Base-by-base conservation (phyloP, 37 sponge, comb jelly and placozoan genomes). In the Spongilla lacustris region DNA sequence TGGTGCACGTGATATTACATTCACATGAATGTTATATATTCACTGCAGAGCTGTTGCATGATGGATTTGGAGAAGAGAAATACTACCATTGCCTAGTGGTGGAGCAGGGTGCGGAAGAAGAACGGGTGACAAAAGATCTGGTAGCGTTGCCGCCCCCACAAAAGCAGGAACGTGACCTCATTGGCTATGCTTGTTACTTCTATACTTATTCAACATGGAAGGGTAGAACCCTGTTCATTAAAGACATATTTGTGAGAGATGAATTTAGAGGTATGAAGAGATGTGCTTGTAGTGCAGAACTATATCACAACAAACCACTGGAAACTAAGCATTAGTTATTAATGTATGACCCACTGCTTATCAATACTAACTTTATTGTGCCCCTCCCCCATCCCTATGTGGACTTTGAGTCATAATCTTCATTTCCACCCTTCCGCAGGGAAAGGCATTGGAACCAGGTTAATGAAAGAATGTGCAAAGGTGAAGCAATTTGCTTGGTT, bases 161-260 rank as follows among this genome's bases (percentile, higher is more conserved):
- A 13, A 66, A 41, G 6, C 41, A 9, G 41, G 41, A 81, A 68
- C 67, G 36, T 0, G 17, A 46, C 0, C 30, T 81, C 10, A 67
- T 85, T 23, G 87, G 87, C 74, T 79, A 86, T 50, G 74, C 80
- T 28, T 27, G 35, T 13, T 92, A 84, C 73, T 84, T 50, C 82
- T 76, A 50, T 72, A 81, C 85, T 71, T 92, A 84, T 77, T 88
- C 89, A 3, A 92, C 92, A 17, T 92, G 88, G 92, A 36, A 79
- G 2, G 92, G 92, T 13, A 67, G 69, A 14, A 34, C 36, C 25
- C 66, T 92, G 36, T 83, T 72, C 70, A 2, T 92, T 66, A 85
- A 88, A 67, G 92, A 92, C 77, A 36, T 92, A 28, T 92, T 84
- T 80, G 84, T 92, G 11, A 28, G 35, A 41, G 76, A 66, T 19